phyloP scores from a whole-genome alignment of 1,140 invertebrate species.

The Pentalonia nigronervosa region DNA sequence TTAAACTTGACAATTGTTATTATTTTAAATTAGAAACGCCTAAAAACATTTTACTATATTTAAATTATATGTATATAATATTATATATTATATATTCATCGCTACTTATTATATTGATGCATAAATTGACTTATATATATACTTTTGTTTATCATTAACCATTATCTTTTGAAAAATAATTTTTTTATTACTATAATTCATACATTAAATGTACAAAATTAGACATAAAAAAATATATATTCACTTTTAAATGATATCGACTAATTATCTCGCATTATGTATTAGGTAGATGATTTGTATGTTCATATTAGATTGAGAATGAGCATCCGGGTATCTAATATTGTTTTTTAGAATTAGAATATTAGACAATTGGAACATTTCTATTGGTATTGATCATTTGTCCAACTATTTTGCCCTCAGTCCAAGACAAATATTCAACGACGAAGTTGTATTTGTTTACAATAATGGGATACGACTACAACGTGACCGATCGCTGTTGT shows the following conservation, averaged over 20 bases:
- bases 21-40: neutral
- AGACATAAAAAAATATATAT: no score
- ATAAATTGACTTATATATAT: neutral
- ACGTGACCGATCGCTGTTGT: conserved; percentile 15
- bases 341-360: neutral
- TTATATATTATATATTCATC: neutral
- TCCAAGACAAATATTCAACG: neutral
- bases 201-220: neutral
- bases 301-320: neutral
- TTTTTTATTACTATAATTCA: neutral
- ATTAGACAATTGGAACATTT: neutral
- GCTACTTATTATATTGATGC: no score
- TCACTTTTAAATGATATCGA: neutral
- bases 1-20: neutral
- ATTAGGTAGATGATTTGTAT: neutral
- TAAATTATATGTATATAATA: neutral
- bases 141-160: neutral
- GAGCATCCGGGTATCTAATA: neutral
- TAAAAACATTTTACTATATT: fast-evolving
- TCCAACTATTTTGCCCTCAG: neutral
- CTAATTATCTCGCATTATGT: neutral
- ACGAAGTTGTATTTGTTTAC: conserved; percentile 2
- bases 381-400: neutral
- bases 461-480: neutral
- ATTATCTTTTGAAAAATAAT: neutral